These are phyloP conservation scores for Drosophila meridiana DNA, from an alignment of 2,888 invertebrate species.

Conservation along the genomic window DNA sequence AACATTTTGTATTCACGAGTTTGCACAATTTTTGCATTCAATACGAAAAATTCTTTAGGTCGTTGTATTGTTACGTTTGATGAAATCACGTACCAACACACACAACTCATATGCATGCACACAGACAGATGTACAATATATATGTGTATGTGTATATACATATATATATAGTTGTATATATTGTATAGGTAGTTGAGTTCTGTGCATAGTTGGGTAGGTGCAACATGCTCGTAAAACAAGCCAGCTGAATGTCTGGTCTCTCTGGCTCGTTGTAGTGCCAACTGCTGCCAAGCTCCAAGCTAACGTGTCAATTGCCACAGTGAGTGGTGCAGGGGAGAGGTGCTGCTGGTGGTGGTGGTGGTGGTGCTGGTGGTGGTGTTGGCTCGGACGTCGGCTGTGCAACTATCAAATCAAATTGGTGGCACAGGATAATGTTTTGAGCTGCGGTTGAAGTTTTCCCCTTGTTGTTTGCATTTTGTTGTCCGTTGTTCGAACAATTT, in stretches of 20 bases:
- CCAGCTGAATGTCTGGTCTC: conserved; percentile 54
- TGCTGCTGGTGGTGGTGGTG: neutral
- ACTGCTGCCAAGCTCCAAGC: conserved; percentile 74
- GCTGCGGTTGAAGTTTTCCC: conserved; percentile 71
- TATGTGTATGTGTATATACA: neutral
- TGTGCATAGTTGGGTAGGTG: conserved; percentile 64
- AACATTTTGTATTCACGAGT: conserved; percentile 78
- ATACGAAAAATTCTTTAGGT: conserved; percentile 73
- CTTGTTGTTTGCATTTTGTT: conserved; percentile 49
- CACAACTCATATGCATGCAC: conserved; percentile 1
- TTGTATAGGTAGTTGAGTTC: conserved; percentile 39
- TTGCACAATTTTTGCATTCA: conserved; percentile 81
- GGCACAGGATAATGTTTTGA: conserved; percentile 81
- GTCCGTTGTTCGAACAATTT: conserved; percentile 46
- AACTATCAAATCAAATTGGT: conserved; percentile 81
- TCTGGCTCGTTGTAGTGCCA: conserved; percentile 66
- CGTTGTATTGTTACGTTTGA: conserved; percentile 73
- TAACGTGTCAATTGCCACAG: conserved; percentile 74
- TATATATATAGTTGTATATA: conserved; percentile 12
- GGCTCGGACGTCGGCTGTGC: conserved; percentile 63
- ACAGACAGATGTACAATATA: neutral
- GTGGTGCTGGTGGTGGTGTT: conserved; percentile 10
- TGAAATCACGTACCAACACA: conserved; percentile 75
- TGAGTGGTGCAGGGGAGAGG: conserved; percentile 14
- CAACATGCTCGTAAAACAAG: conserved; percentile 78